Evolutionary conservation across 2,888 invertebrate species (phyloP).

Genomic region (Eudasyphora cyanicolor): DNA sequence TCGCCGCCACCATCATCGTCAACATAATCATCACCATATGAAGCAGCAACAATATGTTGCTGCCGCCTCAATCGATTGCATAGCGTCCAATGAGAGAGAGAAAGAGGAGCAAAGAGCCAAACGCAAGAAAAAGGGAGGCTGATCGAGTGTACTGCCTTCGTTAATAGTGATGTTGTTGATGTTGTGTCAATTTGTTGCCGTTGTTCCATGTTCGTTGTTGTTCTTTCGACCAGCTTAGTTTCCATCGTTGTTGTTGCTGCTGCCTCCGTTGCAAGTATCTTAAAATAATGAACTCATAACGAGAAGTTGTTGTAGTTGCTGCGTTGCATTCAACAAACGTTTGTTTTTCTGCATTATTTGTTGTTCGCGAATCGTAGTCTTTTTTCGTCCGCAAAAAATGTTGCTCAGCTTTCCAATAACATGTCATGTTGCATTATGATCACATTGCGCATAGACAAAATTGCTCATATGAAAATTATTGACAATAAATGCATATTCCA

Average conservation of each 20-base stretch:
- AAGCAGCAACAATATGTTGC: conserved; percentile 13
- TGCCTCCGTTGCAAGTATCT: conserved; percentile 17
- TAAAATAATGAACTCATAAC: conserved; percentile 63
- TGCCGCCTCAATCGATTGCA: conserved; percentile 69
- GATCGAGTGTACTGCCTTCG: conserved; percentile 42
- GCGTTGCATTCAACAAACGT: conserved; percentile 1
- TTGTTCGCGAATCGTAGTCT: not conserved
- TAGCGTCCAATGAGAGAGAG: too few relatives aligned
- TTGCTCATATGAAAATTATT: conserved; percentile 61
- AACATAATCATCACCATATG: conserved; percentile 71
- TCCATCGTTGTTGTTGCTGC: conserved; percentile 14
- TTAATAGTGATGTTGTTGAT: conserved; percentile 64
- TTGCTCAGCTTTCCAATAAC: conserved; percentile 55
- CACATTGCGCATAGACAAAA: conserved; percentile 33
- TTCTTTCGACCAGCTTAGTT: not conserved
- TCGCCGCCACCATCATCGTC: conserved; percentile 23
- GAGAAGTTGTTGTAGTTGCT: conserved; percentile 42
- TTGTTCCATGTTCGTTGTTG: conserved; percentile 39
- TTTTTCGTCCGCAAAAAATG: conserved; percentile 41
- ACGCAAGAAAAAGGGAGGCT: conserved; percentile 32
- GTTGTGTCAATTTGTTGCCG: conserved; percentile 63
- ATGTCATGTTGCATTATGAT: conserved; percentile 66
- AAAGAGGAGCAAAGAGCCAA: conserved; percentile 71
- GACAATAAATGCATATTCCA: conserved; percentile 46
- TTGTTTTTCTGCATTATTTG: not conserved